Evolutionary conservation across 2,113 vertebrate species (phyloP), one percentile per base, ranked within the genome.

Genomic region (Plectropomus leopardus): DNA sequence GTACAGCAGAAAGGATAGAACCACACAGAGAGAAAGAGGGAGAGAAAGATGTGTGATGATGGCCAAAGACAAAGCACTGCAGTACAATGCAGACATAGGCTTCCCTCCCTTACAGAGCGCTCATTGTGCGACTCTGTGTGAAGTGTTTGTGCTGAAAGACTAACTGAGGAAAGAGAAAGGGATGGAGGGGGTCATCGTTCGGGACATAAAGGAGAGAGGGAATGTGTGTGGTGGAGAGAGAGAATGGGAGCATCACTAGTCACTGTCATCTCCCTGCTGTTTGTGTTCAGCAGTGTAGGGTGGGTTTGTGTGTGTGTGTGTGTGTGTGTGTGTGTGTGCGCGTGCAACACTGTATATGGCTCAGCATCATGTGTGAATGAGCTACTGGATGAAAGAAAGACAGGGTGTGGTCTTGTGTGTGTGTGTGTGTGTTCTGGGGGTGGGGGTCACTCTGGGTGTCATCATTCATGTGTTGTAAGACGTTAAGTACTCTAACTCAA

Each of bases 51-150:
- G 61, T 76, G 76, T 44, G 47, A 81, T 64, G 87, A 55, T 75
- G 78, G 69, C 36, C 58, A 53, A 64, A 83, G 88, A 90, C 87
- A 90, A 86, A 88, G 86, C 48, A 3, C 68, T 75, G 88, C 75
- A 47, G 88, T 81, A 90, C 86, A 88, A 84, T 80, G 86, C 80
- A 69, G 76, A 86, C 82, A 80, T 78, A 72, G 81, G 84, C 71
- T 87, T 90, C 57, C 76, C 81, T 86, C 54, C 6, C 34, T 83
- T 59, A 95, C 90, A 94, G 82, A 82, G 82, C 8, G 6, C 55
- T 86, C 86, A 85, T 94, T 95, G 93, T 94, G 68, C 48, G 10
- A 11, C 70, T 75, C 30, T 93, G 87, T 90, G 86, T 86, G 57
- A 80, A 86, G 83, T 80, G 80, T 92, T 94, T 93, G 92, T 93